phyloP scores from a whole-genome alignment of 2,888 invertebrate species.

The Mystacides longicornis region DNA sequence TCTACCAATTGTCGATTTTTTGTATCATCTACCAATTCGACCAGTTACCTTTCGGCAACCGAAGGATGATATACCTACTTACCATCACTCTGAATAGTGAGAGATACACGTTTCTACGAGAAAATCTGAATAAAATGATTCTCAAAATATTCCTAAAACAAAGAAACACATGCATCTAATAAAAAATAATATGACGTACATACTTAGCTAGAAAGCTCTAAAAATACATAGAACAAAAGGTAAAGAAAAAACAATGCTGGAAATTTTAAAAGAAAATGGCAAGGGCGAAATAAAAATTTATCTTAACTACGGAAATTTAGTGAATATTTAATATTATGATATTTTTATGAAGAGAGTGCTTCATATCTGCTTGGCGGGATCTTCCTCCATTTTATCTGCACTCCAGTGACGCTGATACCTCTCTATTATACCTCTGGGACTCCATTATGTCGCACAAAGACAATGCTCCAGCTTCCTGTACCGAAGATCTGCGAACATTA shows the following conservation, averaged over 20 bases:
- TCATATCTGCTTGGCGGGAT: constrained; percentile 21
- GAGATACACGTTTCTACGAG: no score
- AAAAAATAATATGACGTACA: no score
- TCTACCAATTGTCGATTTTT: no score
- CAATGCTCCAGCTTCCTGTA: constrained; percentile 18
- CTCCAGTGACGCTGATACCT: constrained; percentile 16
- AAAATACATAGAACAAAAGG: background rate
- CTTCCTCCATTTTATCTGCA: constrained; percentile 19
- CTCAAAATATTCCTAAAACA: no score
- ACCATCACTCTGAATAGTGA: no score
- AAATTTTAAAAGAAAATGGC: background rate
- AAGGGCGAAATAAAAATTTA: constrained; percentile 4
- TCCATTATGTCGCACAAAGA: constrained; percentile 20
- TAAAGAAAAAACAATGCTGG: background rate
- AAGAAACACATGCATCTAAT: no score
- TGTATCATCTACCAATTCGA: no score
- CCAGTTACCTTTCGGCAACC: no score
- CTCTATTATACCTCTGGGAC: constrained; percentile 20
- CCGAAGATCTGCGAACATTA: no score
- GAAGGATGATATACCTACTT: no score
- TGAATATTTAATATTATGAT: constrained; percentile 5
- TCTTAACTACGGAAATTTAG: constrained; percentile 9
- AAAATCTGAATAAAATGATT: no score
- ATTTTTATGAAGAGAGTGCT: constrained; percentile 14
- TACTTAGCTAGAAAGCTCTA: no score